Base-by-base conservation (phyloP, 2,888 invertebrate genomes). In the Erpobdella octoculata region DNA sequence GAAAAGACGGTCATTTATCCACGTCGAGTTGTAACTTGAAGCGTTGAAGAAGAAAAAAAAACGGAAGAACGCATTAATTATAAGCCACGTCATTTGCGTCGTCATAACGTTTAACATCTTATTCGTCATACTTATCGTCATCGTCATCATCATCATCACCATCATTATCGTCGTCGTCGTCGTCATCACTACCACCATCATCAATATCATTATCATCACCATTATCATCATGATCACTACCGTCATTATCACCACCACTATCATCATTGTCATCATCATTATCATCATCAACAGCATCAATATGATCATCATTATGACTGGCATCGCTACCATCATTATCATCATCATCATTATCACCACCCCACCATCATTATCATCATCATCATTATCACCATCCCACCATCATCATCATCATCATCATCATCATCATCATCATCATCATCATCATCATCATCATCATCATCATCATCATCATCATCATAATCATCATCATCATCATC, bases 401-500 rank as follows among this genome's bases (percentile, higher is more conserved):
- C 59, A 70, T 70, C 70, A 31, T 70, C 70, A 59, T 53, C 59
- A 31, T 53, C 70, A 70, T 59, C 70, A 70, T 70, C 70, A 70
- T 53, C 31, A 35, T 59, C 8, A 53, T 48, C 8, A 28, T 6
- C 68, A 53, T 53, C 68, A 68, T 68, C 33, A 53, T 48, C 53
- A 41, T 28, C 53, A 68, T 48, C 68, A 68, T 48, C 46, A 68
- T 68, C 68, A 15, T 48, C 48, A 28, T 48, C 68, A n/a, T 68
- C 68, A 21, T 46, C 68, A 46, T 46, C 68, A 68, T 53, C 53
- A 68, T 48, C 68, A 46, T 48, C 68, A 46, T 21, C 53, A 53
- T 68, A 46, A 68, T 53, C 53, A 21, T 68, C 68, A 68, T 68
- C 53, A 68, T 48, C 68, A 33, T 12, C 31, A 2, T 48, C 53